These are phyloP conservation scores for Drosophila biarmipes DNA, from an alignment of 1,140 invertebrate genomes.

Conservation along the genomic window DNA sequence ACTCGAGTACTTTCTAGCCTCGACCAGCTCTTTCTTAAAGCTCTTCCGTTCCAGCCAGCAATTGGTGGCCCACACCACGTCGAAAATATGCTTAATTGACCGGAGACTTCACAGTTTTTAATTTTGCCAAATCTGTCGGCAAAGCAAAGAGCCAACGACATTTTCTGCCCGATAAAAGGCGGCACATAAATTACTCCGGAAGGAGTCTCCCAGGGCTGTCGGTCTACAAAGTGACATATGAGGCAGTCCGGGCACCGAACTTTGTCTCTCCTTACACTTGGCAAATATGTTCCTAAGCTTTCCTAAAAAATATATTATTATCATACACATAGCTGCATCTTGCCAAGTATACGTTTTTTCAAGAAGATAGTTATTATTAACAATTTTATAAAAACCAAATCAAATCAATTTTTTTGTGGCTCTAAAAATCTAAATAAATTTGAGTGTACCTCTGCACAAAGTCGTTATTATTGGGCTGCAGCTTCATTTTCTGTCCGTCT, in stretches of 20 bases:
- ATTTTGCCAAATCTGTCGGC: constrained; percentile 30
- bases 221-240: constrained; percentile 58
- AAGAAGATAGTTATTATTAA: not conserved
- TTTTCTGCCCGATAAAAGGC: constrained; percentile 17
- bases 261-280: constrained; percentile 6
- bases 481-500: constrained; percentile 18
- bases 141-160: constrained; percentile 10
- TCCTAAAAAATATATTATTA: not conserved
- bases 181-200: constrained; percentile 42
- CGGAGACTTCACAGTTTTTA: constrained; percentile 35
- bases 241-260: constrained; percentile 6
- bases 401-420: not conserved
- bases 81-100: constrained; percentile 21
- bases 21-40: not conserved
- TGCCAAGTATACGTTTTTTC: too few species aligned
- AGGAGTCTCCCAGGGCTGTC: constrained; percentile 8
- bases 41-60: not conserved
- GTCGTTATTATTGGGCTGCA: constrained; percentile 34
- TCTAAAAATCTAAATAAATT: not conserved
- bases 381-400: not conserved
- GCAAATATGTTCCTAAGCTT: not conserved
- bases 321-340: too few species aligned
- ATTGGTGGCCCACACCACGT: not conserved
- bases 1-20: not conserved
- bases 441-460: not conserved